Evolutionary conservation across 2,113 vertebrate genomes (phyloP), one percentile per base, ranked within the genome.

Genomic region (Sinocyclocheilus anophthalmus): DNA sequence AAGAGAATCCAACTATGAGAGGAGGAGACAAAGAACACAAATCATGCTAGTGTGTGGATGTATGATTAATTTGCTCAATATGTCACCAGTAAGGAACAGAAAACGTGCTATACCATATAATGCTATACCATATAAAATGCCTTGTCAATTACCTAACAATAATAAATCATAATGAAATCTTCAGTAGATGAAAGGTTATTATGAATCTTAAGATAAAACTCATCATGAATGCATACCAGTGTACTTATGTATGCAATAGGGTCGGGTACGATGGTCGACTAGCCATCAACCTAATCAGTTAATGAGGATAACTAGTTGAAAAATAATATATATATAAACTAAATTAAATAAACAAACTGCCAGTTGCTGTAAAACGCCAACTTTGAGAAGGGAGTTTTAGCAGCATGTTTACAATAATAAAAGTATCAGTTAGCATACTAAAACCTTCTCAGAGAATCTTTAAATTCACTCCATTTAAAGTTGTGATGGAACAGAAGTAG

Each of bases 81-180:
- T 77, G 80, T 65, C 73, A 61, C 72, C 73, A 55, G 72, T 65
- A 76, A 70, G 79, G 39, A 82, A 59, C 63, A 83, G 33, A 73
- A 84, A 88, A 81, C 67, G 76, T 63, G 42, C 70, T n/a, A n/a
- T n/a, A n/a, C n/a, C n/a, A n/a, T n/a, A n/a, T n/a, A n/a, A n/a
- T n/a, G 83, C 70, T 65, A 82, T 72, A 63, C 75, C 84, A 88
- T 85, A 78, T 85, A 86, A 85, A 90, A 83, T 42, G 72, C 78
- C 81, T 87, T 76, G 83, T 76, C 87, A 89, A 89, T 90, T 90
- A 84, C 83, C 81, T 87, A 89, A 90, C 85, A 89, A 87, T 87
- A 88, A 89, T 89, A 88, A 88, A 90, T 88, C 85, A 88, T 77
- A 85, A 90, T 85, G 39, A 79, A 87, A 73, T 69, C 61, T 83